Conservation (phyloP, 2,113 vertebrate species). For the Pseudorectes ferrugineus region DNA sequence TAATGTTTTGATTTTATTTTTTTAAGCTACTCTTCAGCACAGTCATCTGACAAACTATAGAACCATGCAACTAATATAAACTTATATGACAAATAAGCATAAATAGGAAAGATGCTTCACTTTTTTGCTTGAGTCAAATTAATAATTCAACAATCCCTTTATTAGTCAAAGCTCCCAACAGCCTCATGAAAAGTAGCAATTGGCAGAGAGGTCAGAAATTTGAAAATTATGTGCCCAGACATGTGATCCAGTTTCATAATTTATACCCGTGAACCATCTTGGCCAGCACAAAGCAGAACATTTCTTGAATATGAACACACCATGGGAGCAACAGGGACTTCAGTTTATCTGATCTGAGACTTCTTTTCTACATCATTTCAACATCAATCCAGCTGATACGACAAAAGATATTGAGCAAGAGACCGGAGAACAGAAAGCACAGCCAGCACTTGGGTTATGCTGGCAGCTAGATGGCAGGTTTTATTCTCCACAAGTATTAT, state of each 20-base stretch:
- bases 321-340: not conserved
- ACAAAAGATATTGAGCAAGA: not conserved
- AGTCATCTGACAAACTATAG: not conserved
- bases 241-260: not conserved
- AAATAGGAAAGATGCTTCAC: not conserved
- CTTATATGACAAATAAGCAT: not conserved
- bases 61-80: not conserved
- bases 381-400: not conserved
- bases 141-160: not conserved
- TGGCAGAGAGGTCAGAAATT: not conserved
- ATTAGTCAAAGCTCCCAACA: not conserved
- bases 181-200: not conserved
- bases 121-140: not conserved
- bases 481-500: not conserved
- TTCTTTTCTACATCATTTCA: not conserved
- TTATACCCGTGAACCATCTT: not conserved
- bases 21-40: not conserved
- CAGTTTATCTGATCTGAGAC: not conserved
- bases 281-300: not conserved
- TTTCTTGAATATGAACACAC: not conserved
- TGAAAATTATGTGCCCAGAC: not conserved
- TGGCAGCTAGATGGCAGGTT: slow-evolving; percentile 11
- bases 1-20: not conserved
- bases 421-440: not conserved
- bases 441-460: not conserved